Percentiles rank a stretch among this genome's conserved stretches.
Conservation (phyloP, 1,140 invertebrate species). For the Lucilia cuprina region DNA sequence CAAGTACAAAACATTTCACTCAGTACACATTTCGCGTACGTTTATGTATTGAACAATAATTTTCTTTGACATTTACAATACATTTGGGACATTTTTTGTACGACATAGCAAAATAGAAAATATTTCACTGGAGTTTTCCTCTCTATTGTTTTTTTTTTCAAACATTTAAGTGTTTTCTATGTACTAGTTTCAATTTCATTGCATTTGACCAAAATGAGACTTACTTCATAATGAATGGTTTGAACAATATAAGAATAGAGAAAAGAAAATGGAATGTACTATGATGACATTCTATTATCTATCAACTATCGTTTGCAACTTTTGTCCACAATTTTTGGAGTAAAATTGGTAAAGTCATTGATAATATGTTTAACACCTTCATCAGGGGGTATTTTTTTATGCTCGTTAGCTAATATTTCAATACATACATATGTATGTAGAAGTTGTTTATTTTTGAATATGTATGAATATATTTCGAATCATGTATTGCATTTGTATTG, state of each 20-base stretch:
- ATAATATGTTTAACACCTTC: not conserved
- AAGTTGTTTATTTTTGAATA: not conserved
- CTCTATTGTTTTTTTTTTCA: not conserved
- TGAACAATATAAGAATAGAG: not conserved
- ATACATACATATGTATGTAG: not conserved
- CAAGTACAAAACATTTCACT: not conserved
- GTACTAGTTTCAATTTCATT: not conserved
- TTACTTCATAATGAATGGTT: too few relatives aligned
- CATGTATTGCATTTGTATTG: slow-evolving; percentile 28
- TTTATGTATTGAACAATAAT: not conserved
- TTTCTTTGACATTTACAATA: slow-evolving; percentile 24
- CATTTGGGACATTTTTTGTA: not conserved
- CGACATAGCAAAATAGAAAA: not conserved
- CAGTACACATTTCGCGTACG: not conserved
- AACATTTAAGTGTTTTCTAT: not conserved
- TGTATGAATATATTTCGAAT: not conserved
- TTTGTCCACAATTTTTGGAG: not conserved
- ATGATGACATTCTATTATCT: not conserved
- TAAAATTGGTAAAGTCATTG: not conserved
- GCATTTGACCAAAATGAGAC: not conserved
- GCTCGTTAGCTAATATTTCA: not conserved
- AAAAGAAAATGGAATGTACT: not conserved
- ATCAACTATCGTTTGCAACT: not conserved
- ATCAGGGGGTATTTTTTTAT: not conserved
- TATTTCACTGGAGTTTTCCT: not conserved